Conservation (phyloP, 2,888 invertebrate species). For the Acanthoscelides obtectus region DNA sequence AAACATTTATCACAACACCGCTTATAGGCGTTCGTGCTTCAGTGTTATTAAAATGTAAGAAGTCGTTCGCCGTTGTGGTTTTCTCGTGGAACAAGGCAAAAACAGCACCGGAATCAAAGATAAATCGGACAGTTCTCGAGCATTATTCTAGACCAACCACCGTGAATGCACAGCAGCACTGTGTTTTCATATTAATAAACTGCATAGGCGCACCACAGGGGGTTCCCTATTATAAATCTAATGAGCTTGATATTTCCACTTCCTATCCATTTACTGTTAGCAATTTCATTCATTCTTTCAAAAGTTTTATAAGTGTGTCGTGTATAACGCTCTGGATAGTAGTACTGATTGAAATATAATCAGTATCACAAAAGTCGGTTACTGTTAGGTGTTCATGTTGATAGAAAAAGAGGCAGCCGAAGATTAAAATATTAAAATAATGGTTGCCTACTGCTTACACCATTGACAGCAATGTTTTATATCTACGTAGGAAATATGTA, state of each 20-base stretch:
- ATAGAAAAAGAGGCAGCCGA: too few species aligned
- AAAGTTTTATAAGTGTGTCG: background rate
- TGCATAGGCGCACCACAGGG: background rate
- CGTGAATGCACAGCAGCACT: background rate
- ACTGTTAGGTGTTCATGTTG: too few species aligned
- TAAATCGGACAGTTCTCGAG: background rate
- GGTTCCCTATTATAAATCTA: background rate
- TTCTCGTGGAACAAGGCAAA: background rate
- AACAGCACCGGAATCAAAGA: background rate
- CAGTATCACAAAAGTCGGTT: too few species aligned
- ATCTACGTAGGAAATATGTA: too few species aligned
- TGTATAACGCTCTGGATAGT: background rate
- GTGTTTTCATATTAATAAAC: background rate
- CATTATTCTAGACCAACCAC: conserved; percentile 2
- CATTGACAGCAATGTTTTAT: too few species aligned
- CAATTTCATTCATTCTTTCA: background rate
- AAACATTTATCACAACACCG: too few species aligned
- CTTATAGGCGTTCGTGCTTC: background rate
- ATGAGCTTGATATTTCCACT: background rate
- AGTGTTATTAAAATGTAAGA: background rate
- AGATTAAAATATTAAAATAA: too few species aligned
- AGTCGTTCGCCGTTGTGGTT: background rate
- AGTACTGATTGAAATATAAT: too few species aligned
- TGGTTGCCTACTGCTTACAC: too few species aligned
- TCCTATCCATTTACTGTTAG: background rate